Evolutionary conservation across 2,888 invertebrate species (phyloP).

Genomic region (Platypus cylindrus): DNA sequence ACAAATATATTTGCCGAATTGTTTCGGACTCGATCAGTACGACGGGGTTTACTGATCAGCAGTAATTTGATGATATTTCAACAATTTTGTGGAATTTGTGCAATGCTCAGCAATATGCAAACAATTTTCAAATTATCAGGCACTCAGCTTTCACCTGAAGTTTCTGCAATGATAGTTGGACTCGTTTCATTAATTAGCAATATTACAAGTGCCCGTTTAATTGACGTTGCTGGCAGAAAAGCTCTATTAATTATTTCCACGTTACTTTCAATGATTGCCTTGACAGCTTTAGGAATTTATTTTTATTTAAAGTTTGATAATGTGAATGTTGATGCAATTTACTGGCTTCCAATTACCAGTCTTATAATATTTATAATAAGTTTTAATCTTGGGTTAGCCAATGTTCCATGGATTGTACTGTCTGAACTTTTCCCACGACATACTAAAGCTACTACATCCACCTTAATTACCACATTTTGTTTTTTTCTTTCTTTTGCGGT

Average conservation of each 20-base stretch:
- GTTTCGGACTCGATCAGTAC: constrained; percentile 10
- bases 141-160: constrained; percentile 37
- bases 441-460: constrained; percentile 51
- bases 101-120: constrained; percentile 63
- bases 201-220: constrained; percentile 54
- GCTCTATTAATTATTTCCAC: constrained; percentile 57
- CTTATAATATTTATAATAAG: constrained; percentile 8
- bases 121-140: constrained; percentile 46
- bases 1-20: constrained; percentile 8
- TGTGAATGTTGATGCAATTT: background rate
- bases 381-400: constrained; percentile 45
- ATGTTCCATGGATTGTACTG: constrained; percentile 68
- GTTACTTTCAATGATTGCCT: constrained; percentile 47
- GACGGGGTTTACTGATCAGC: constrained; percentile 31
- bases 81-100: constrained; percentile 51
- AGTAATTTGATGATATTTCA: constrained; percentile 28
- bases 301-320: constrained; percentile 26
- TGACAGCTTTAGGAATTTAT: constrained; percentile 18
- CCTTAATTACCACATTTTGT: constrained; percentile 12
- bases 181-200: constrained; percentile 61
- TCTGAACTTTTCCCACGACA: constrained; percentile 68
- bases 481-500: constrained; percentile 15
- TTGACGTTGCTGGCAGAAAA: constrained; percentile 63
- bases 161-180: constrained; percentile 65
- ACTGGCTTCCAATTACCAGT: constrained; percentile 12